Evolutionary conservation across 2,888 invertebrate genomes (phyloP).

Genomic region (Drosophila colorata): DNA sequence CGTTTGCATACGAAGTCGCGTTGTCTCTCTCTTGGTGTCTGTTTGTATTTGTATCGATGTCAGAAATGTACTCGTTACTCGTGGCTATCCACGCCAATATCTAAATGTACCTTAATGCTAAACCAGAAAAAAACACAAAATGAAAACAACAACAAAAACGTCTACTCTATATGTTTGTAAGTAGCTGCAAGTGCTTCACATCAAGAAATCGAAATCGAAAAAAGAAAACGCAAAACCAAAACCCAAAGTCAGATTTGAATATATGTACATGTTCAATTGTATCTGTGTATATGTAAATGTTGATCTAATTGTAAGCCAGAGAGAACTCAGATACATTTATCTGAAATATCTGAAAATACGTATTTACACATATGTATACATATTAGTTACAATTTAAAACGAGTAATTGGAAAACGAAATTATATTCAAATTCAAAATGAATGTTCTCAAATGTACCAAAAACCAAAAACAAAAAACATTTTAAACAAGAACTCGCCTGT

Average conservation of each 20-base stretch:
- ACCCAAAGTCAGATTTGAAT: conserved; percentile 43
- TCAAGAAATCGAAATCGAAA: conserved; percentile 17
- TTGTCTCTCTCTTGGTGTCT: conserved; percentile 55
- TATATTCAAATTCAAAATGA: conserved; percentile 70
- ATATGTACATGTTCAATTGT: conserved; percentile 44
- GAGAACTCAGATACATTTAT: conserved; percentile 42
- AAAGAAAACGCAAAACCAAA: conserved; percentile 17
- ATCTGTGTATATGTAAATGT: conserved; percentile 78
- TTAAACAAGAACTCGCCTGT: conserved; percentile 20
- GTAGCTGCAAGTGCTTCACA: conserved; percentile 29
- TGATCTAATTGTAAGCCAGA: conserved; percentile 72
- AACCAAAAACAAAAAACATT: conserved; percentile 34
- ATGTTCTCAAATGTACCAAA: conserved; percentile 78
- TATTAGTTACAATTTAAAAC: conserved; percentile 51
- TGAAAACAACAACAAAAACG: conserved; percentile 4
- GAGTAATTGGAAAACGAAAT: conserved; percentile 51
- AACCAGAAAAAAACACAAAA: conserved; percentile 11
- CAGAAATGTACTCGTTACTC: conserved; percentile 33
- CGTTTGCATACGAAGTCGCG: conserved; percentile 45
- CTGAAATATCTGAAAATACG: conserved; percentile 53
- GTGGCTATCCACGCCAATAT: conserved; percentile 45
- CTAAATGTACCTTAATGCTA: conserved; percentile 56
- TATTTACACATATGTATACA: conserved; percentile 48
- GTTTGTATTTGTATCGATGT: conserved; percentile 50
- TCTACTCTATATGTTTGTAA: conserved; percentile 33